These are phyloP conservation scores for Nannobrachium achirus DNA, from an alignment of 2,113 vertebrate species.

Conservation along the genomic window DNA sequence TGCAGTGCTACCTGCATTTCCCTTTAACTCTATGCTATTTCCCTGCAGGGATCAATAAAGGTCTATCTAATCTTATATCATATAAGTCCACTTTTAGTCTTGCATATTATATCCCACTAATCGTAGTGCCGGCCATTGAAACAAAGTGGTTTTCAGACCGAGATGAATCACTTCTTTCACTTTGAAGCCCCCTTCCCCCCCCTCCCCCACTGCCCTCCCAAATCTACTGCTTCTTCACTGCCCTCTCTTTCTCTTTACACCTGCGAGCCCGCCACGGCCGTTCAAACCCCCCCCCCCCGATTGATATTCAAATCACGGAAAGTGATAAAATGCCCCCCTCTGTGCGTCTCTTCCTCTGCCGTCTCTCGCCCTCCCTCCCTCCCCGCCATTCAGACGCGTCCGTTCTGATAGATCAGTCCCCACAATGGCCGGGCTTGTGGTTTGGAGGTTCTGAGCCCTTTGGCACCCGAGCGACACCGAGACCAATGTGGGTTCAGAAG, in stretches of 20 bases:
- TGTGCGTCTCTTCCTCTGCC: constrained; percentile 68
- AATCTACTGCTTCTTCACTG: constrained; percentile 25
- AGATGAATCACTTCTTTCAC: constrained; percentile 32
- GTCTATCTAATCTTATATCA: too few species aligned
- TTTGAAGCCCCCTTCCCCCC: constrained; percentile 24
- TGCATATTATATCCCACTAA: too few species aligned
- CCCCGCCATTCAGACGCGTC: constrained; percentile 53
- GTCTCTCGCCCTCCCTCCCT: constrained; percentile 33
- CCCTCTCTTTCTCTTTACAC: constrained; percentile 55
- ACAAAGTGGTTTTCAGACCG: constrained; percentile 63
- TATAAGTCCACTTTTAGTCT: too few species aligned
- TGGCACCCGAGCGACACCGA: constrained; percentile 47
- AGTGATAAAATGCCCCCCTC: constrained; percentile 64
- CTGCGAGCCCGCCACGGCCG: constrained; percentile 56
- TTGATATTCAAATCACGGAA: constrained; percentile 67
- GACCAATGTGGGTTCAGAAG: constrained; percentile 39
- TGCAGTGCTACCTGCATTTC: too few species aligned
- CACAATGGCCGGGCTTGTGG: constrained; percentile 69
- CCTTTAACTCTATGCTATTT: too few species aligned
- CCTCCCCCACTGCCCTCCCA: not conserved
- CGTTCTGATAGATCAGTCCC: constrained; percentile 39
- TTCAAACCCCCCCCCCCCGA: too few species aligned
- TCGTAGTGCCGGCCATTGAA: constrained; percentile 34
- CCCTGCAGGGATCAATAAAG: too few species aligned
- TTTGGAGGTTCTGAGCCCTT: constrained; percentile 43